Evolutionary conservation across 1,140 invertebrate species (phyloP).

Genomic region (Solenopsis fugax): DNA sequence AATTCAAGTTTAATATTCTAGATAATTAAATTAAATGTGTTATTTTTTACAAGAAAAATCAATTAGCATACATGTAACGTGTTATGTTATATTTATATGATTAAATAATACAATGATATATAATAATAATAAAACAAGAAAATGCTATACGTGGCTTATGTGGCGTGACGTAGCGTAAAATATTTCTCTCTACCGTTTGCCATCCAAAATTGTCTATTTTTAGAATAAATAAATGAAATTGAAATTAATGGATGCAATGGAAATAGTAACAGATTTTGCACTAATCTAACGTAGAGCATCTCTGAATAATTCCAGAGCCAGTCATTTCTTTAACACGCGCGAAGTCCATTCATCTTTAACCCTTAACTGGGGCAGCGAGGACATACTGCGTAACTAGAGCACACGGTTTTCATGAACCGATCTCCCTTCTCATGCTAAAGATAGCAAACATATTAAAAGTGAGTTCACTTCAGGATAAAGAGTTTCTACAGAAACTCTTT

Average conservation of each 20-base stretch:
- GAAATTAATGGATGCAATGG: neutral
- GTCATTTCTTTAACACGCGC: conserved; percentile 21
- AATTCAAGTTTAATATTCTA: neutral
- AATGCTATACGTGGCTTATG: neutral
- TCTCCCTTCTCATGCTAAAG: conserved; percentile 26
- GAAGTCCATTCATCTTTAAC: conserved; percentile 37
- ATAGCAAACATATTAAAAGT: conserved; percentile 27
- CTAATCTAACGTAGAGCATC: neutral
- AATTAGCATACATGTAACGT: neutral
- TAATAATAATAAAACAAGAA: neutral
- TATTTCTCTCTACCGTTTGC: conserved; percentile 28
- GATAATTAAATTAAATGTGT: neutral
- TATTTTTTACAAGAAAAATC: neutral
- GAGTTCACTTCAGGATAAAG: neutral
- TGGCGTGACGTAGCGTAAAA: neutral
- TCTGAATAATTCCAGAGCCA: neutral
- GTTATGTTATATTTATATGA: neutral
- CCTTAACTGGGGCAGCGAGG: conserved; percentile 32
- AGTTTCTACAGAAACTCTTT: neutral
- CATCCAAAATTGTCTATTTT: neutral
- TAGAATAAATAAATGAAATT: conserved; percentile 16
- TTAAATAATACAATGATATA: neutral
- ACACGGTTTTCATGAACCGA: conserved; percentile 13
- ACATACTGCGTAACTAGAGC: conserved; percentile 38
- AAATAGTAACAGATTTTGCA: neutral